These are phyloP conservation scores for Diabrotica undecimpunctata DNA, from an alignment of 1,140 invertebrate species.

Conservation along the genomic window DNA sequence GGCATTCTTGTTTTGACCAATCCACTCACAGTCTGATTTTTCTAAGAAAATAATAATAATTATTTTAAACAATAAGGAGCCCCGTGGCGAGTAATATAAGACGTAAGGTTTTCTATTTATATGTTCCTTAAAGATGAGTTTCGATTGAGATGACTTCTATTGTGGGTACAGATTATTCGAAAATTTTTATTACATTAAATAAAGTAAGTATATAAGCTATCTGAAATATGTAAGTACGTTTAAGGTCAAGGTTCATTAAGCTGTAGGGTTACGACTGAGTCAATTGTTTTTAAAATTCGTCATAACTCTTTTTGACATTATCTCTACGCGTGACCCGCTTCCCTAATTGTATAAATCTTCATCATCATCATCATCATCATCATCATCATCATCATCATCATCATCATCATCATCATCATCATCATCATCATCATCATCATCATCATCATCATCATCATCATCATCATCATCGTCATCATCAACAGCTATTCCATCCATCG, in stretches of 20 bases:
- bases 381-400: too few relatives aligned
- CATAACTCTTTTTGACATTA: too few relatives aligned
- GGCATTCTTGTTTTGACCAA: not conserved
- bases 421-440: too few relatives aligned
- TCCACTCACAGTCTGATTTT: slow-evolving; percentile 14
- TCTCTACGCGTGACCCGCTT: too few relatives aligned
- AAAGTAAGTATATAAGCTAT: slow-evolving; percentile 12
- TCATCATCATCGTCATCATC: too few relatives aligned
- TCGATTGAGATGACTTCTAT: slow-evolving; percentile 19
- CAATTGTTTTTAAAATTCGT: too few relatives aligned
- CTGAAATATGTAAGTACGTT: not conserved
- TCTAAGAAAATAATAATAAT: slow-evolving; percentile 22
- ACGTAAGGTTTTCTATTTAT: slow-evolving; percentile 18
- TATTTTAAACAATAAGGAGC: slow-evolving; percentile 19
- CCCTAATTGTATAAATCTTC: too few relatives aligned
- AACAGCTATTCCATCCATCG: too few relatives aligned
- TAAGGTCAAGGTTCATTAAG: not conserved
- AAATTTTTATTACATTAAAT: slow-evolving; percentile 18
- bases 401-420: too few relatives aligned
- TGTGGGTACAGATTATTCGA: slow-evolving; percentile 18
- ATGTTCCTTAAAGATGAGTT: slow-evolving; percentile 15
- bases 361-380: too few relatives aligned
- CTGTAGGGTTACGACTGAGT: too few relatives aligned
- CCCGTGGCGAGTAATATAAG: slow-evolving; percentile 15
- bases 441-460: too few relatives aligned